Percentiles rank a stretch among this genome's conserved stretches.
phyloP scores from a whole-genome alignment of 2,888 invertebrate genomes.

The Polymixis lichenea region DNA sequence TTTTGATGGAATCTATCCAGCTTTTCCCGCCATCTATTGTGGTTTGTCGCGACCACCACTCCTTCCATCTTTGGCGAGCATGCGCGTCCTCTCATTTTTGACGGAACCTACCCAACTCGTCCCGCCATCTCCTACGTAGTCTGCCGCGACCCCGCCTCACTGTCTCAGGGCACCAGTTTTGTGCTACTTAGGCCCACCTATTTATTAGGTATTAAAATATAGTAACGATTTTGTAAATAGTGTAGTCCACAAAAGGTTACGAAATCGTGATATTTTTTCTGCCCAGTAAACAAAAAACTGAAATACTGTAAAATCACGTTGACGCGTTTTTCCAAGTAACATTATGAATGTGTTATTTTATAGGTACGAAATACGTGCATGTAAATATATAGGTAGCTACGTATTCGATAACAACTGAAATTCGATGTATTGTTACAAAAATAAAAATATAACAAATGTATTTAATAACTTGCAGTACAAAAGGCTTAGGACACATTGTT shows the following conservation, averaged over 20 bases:
- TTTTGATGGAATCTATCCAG: too few species aligned
- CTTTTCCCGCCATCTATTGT: too few species aligned
- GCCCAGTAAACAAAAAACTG: not conserved
- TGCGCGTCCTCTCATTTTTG: too few species aligned
- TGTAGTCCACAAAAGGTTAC: not conserved
- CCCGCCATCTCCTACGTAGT: too few species aligned
- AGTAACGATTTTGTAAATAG: too few species aligned
- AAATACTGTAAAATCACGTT: constrained; percentile 11
- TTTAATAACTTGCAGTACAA: not conserved
- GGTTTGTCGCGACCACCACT: too few species aligned
- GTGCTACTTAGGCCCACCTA: too few species aligned
- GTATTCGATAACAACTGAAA: constrained; percentile 15
- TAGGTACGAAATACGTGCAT: not conserved
- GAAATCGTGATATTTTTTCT: not conserved
- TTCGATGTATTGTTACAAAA: not conserved
- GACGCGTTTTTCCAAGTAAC: constrained; percentile 17
- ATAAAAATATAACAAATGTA: not conserved
- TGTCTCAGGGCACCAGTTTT: too few species aligned
- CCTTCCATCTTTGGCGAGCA: too few species aligned
- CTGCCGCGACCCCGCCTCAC: too few species aligned
- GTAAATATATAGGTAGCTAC: not conserved
- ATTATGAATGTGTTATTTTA: not conserved
- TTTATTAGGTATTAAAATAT: too few species aligned
- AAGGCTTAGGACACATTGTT: not conserved
- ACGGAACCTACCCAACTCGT: too few species aligned